Conservation (phyloP, 2,113 vertebrate species). For the Ptilorrhoa leucosticta region DNA sequence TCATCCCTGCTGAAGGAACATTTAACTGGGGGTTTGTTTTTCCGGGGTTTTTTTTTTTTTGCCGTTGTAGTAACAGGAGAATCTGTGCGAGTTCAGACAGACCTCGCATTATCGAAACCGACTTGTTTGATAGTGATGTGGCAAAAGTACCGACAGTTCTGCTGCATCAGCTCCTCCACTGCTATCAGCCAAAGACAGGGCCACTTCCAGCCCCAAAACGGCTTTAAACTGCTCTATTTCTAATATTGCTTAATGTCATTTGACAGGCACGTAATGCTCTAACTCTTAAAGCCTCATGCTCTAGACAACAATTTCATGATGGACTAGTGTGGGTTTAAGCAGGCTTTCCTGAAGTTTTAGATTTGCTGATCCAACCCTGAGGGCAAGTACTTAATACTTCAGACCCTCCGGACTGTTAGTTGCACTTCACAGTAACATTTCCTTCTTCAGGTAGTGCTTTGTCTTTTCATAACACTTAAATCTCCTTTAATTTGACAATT, state of each 20-base stretch:
- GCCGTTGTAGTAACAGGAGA: background rate
- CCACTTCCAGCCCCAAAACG: background rate
- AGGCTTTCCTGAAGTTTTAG: background rate
- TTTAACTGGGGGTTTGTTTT: background rate
- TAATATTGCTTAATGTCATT: background rate
- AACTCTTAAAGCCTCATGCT: background rate
- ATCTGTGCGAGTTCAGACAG: background rate
- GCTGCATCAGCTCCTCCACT: background rate
- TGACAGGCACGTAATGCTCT: background rate
- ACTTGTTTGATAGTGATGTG: background rate
- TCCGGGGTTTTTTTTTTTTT: background rate
- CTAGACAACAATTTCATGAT: background rate
- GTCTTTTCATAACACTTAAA: background rate
- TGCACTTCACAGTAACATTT: rapidly evolving
- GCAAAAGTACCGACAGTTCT: rapidly evolving
- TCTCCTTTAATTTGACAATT: background rate
- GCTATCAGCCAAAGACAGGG: background rate
- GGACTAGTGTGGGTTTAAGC: background rate
- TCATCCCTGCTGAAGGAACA: background rate
- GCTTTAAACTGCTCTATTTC: background rate
- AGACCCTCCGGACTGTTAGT: background rate
- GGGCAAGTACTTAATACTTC: background rate
- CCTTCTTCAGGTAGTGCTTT: background rate
- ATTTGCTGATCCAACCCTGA: background rate
- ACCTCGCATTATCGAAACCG: background rate